Evolutionary conservation across 2,888 invertebrate genomes (phyloP), one percentile per base, ranked within the genome.

Genomic region (Horisme vitalbata): DNA sequence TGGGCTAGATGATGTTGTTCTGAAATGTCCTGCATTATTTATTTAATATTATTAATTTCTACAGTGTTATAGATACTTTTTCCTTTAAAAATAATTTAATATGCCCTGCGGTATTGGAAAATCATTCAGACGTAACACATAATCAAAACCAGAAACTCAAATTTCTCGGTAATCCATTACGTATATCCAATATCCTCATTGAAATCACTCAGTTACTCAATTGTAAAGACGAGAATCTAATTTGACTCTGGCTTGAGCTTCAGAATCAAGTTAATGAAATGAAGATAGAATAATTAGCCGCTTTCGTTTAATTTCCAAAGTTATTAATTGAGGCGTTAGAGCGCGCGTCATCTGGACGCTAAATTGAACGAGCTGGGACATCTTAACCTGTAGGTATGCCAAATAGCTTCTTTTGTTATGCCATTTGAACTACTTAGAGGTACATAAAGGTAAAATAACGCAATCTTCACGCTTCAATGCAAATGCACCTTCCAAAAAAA

Each of bases 311-410:
- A 86, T 84, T 86, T 83, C 67, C 73, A 80, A 82, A 87, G 85
- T 87, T 85, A 85, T 81, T 85, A 86, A 88, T 81, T 82, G 79
- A 78, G 66, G 65, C 76, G 76, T 79, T 80, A 76, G 73, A 75
- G 79, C 69, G 71, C 31, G 68, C 79, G 83, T 77, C 84, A 86
- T 83, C 84, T 85, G 86, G 59, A 23, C 18, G 18, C 18, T 1
- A 32, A 44, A 43, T 33, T 28, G 59, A 69, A 58, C 51, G 66
- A 61, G 67, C 35, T 35, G 21, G 34, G 59, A 63, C 8, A 11
- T 50, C 41, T 41, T 39, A 52, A 44, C 45, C 51, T 59, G 49
- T 43, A 48, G n/a, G n/a, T n/a, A n/a, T 55, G 50, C 54, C 15
- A 44, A 64, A 57, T 52, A 54, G 57, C 56, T 57, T 49, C 27